A percentile compares a stretch with the other conserved stretches of the same genome.
Conservation (phyloP, 2,797 vertebrate genomes). For the Eleutherodactylus coqui region DNA sequence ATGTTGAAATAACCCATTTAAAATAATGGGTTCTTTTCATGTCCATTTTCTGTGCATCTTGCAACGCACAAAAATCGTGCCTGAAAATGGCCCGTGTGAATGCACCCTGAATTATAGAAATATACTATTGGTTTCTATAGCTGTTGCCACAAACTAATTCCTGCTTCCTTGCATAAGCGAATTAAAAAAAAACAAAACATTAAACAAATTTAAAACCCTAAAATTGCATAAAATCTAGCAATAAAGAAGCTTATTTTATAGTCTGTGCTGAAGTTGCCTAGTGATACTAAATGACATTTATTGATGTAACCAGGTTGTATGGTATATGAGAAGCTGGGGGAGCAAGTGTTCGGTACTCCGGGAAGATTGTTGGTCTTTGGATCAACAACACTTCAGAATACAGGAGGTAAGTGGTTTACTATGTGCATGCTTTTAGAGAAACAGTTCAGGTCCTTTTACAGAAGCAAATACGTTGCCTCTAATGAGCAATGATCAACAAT, state of each 20-base stretch:
- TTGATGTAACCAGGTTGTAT: constrained; percentile 73
- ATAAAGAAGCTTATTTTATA: not conserved
- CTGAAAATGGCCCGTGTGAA: too few species aligned
- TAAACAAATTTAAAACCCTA: not conserved
- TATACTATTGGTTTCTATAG: not conserved
- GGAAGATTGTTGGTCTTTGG: constrained; percentile 80
- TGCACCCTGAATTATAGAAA: not conserved
- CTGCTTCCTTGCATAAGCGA: not conserved
- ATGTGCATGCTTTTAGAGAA: too few species aligned
- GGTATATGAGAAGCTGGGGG: constrained; percentile 82
- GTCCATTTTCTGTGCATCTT: too few species aligned
- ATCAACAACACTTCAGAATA: constrained; percentile 80
- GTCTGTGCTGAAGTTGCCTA: not conserved
- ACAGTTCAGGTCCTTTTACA: too few species aligned
- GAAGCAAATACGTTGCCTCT: too few species aligned
- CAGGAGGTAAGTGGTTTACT: constrained; percentile 74
- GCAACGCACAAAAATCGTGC: too few species aligned
- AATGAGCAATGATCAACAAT: too few species aligned
- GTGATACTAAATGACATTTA: not conserved
- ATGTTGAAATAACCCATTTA: too few species aligned
- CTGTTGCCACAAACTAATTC: not conserved
- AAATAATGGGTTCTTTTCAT: too few species aligned
- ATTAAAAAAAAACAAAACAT: not conserved
- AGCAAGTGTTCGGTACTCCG: constrained; percentile 78
- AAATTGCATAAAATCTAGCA: not conserved